Base-by-base conservation (phyloP, 2,888 invertebrate genomes). In the Melipona beecheii region DNA sequence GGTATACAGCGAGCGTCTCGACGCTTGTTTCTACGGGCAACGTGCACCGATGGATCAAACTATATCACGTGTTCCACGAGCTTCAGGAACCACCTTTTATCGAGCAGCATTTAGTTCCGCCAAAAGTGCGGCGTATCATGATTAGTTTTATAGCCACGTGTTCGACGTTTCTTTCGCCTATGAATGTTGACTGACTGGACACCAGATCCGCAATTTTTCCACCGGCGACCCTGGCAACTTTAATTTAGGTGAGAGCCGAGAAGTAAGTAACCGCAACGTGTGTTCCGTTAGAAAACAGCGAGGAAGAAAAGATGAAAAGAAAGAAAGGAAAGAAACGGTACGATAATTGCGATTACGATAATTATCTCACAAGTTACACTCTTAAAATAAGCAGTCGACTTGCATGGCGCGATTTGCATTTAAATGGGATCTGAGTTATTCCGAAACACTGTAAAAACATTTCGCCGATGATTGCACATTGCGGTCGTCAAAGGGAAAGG, bases 1-100 rank as follows among this genome's bases (percentile, higher is more conserved):
- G 24, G 69, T 54, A 50, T 54, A 62, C 49, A 52, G 13, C 11
- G 68, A 31, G 56, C 54, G 24, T 79, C 58, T 24, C 72, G n/a
- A 66, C 60, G 76, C 58, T 80, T 74, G 90, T 90, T 83, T 89
- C 90, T 70, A 90, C 43, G 82, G 83, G 89, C 80, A 90, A 90
- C 89, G 77, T 56, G 58, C 69, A 68, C 64, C 83, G 75, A 90
- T 90, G 83, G 90, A 90, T 90, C 90, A 90, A 90, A 90, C 90
- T 75, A 80, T 83, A 77, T 83, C 86, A 85, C 80, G 84, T 75
- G 78, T 78, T 81, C 81, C 66, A 79, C 27, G 84, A 78, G 71
- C 75, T 71, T 82, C 31, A 65, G 69, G 58, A 81, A 58, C 81
- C 72, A 70, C 69, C 65, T 81, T 43, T 75, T 72, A 77, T 75